Evolutionary conservation across 2,113 vertebrate genomes (phyloP), one percentile per base, ranked within the genome.

Genomic region (Coryphaenoides rupestris): DNA sequence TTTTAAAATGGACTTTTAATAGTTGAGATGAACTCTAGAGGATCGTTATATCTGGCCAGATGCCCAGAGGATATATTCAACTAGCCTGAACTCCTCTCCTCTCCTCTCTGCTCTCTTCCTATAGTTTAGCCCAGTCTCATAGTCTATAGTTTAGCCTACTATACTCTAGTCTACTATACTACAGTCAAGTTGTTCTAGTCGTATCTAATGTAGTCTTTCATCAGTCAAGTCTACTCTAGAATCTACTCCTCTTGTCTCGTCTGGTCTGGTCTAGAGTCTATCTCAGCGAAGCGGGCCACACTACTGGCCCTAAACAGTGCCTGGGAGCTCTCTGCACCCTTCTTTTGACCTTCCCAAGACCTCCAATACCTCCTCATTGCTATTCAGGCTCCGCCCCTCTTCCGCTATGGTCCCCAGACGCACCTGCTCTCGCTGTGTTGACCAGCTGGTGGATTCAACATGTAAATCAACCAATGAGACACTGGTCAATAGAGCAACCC

Each of bases 1-100:
- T 45, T 59, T 59, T 21, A 40, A 59, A 59, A 59, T 59, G n/a
- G 19, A 21, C 28, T 21, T 59, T 59, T 59, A 59, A 59, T 59
- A 45, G 28, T 59, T 5, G 5, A 45, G 33, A 45, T 45, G 28
- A 59, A 59, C 26, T 59, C 58, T 21, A 28, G 12, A 59, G 58
- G 58, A 19, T 59, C n/a, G 3, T 19, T 17, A 26, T 21, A 19
- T 19, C 58, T 59, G 58, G 58, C 58, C 14, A 12, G 10, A 45
- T 45, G 58, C 58, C 58, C 58, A n/a, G 58, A 45, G 23, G 55
- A 56, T 14, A 24, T 21, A 56, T 19, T 19, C 3, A 17, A 19
- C n/a, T 54, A 17, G 19, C 21, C 21, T 22, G 4, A 21, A 55
- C 19, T 2, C 46, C 16, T 17, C 16, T 17, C 16, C 46, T 49